These are phyloP conservation scores for Balaenoptera acutorostrata DNA, from an alignment of 2,113 vertebrate species.

Conservation along the genomic window DNA sequence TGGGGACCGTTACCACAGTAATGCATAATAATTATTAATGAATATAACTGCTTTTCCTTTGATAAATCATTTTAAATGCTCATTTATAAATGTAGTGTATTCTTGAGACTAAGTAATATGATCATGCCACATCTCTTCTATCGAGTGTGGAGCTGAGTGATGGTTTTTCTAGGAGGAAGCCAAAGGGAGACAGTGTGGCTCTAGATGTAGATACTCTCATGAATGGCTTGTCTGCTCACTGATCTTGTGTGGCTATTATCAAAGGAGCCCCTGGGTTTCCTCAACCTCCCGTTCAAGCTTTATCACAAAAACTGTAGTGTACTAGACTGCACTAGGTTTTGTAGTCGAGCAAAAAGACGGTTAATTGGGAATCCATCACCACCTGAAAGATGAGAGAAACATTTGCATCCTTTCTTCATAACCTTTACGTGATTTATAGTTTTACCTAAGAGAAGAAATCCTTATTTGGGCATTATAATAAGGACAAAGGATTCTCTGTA, in stretches of 20 bases:
- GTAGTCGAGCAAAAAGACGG: constrained; percentile 7
- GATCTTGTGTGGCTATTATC: constrained; percentile 1
- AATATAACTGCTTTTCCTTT: neutral
- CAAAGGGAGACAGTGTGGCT: neutral
- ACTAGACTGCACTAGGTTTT: neutral
- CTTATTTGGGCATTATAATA: constrained; percentile 4
- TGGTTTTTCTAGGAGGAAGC: constrained; percentile 13
- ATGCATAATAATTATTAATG: constrained; percentile 29
- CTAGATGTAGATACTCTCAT: neutral
- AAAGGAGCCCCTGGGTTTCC: neutral
- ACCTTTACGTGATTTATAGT: constrained; percentile 15
- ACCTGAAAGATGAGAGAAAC: constrained; percentile 17
- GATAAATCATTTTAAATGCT: constrained; percentile 14
- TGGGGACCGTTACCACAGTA: neutral
- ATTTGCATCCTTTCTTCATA: constrained; percentile 6
- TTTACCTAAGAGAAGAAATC: constrained; percentile 18
- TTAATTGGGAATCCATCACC: constrained; percentile 3
- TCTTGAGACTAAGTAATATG: constrained; percentile 29
- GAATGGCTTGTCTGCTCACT: neutral
- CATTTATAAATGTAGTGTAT: constrained; percentile 27
- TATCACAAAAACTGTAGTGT: constrained; percentile 17
- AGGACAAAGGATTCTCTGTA: neutral
- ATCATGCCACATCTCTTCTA: neutral
- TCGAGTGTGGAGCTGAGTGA: neutral
- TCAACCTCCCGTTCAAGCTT: neutral